phyloP scores from a whole-genome alignment of 2,113 vertebrate species.

The Nestor notabilis region DNA sequence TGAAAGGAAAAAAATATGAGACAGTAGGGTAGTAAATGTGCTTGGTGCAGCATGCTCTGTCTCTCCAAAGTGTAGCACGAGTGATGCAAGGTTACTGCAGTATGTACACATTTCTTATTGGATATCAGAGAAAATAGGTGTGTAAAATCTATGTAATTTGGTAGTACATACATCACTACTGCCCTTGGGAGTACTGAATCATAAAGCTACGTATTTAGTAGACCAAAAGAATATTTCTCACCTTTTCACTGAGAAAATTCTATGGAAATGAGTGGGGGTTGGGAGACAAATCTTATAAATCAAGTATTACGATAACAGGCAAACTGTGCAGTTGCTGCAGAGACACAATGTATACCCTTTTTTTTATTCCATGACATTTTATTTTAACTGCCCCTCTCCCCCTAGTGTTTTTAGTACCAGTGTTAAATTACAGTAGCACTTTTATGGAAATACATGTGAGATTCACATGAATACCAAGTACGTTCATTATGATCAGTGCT shows the following conservation, averaged over 20 bases:
- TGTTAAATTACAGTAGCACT: slow-evolving; percentile 38
- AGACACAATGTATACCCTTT: background rate
- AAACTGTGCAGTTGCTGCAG: background rate
- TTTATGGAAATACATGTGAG: slow-evolving; percentile 44
- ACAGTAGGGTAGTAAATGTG: background rate
- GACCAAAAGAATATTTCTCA: slow-evolving; percentile 29
- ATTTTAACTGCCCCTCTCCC: slow-evolving; percentile 23
- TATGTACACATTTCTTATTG: slow-evolving; percentile 55
- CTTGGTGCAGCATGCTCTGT: background rate
- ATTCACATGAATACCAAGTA: slow-evolving; percentile 34
- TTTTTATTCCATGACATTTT: slow-evolving; percentile 6
- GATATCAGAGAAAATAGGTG: slow-evolving; percentile 41
- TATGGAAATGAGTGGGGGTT: background rate
- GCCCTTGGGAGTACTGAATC: slow-evolving; percentile 31
- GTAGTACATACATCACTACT: slow-evolving; percentile 19
- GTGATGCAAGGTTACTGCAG: slow-evolving; percentile 57
- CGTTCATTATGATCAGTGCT: slow-evolving; percentile 43
- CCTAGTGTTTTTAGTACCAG: slow-evolving; percentile 13
- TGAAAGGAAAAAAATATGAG: background rate
- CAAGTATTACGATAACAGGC: background rate
- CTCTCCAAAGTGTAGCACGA: background rate
- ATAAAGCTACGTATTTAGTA: slow-evolving; percentile 30
- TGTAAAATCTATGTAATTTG: slow-evolving; percentile 58
- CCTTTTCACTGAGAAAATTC: slow-evolving; percentile 35
- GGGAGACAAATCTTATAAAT: slow-evolving; percentile 43